These are phyloP conservation scores for Amorpha juglandis DNA, from an alignment of 2,888 invertebrate genomes.

Conservation along the genomic window DNA sequence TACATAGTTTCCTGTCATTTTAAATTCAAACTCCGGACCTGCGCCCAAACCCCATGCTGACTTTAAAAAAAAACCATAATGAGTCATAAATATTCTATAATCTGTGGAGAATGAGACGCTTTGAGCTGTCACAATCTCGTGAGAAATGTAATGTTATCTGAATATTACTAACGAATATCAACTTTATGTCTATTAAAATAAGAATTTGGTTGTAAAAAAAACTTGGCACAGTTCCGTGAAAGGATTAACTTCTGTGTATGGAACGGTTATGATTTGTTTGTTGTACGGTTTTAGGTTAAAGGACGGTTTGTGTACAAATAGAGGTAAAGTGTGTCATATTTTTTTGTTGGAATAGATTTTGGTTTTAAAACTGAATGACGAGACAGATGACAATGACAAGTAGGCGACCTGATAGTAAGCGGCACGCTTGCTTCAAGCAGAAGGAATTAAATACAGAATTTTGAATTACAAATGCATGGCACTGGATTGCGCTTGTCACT, in stretches of 20 bases:
- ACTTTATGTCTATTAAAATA: constrained; percentile 24
- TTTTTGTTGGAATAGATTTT: background rate
- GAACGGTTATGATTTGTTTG: constrained; percentile 36
- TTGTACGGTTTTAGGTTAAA: constrained; percentile 18
- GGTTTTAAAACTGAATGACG: no score
- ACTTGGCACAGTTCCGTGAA: constrained; percentile 28
- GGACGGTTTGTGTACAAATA: background rate
- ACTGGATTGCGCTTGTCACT: no score
- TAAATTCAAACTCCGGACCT: constrained; percentile 48
- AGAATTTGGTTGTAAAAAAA: background rate
- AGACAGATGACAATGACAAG: no score
- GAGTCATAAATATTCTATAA: constrained; percentile 72
- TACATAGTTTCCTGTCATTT: constrained; percentile 50
- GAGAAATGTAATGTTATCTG: constrained; percentile 41
- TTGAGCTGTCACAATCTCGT: constrained; percentile 55
- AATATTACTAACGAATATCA: constrained; percentile 32
- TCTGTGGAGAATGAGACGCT: constrained; percentile 65
- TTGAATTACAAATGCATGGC: no score
- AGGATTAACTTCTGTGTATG: constrained; percentile 38
- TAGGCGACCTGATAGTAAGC: no score
- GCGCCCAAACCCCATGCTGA: constrained; percentile 53
- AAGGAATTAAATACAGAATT: no score
- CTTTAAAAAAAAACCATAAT: constrained; percentile 55
- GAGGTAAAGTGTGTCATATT: background rate
- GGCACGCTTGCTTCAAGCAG: no score